Evolutionary conservation across 2,888 invertebrate genomes (phyloP).

Genomic region (Anticlea derivata): DNA sequence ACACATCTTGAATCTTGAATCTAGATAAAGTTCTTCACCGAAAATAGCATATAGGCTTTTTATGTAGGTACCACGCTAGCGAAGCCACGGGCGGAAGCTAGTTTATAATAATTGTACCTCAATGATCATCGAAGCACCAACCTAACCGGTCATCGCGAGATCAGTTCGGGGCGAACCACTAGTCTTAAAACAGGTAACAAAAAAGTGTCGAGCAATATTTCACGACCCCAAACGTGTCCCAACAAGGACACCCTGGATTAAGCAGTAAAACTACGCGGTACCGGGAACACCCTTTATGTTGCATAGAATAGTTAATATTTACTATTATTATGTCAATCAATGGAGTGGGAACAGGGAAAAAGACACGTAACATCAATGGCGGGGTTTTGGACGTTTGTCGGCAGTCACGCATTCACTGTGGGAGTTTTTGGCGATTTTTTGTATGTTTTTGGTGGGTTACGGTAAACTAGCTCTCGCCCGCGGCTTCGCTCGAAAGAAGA

Average conservation of each 20-base stretch:
- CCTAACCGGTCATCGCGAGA: no score
- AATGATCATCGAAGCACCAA: no score
- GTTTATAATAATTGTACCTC: no score
- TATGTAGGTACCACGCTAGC: no score
- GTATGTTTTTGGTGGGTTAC: background rate
- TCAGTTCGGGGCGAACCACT: no score
- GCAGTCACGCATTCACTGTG: conserved; percentile 34
- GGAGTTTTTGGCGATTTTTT: conserved; percentile 6
- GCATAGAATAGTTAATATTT: conserved; percentile 9
- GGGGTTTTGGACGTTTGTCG: conserved; percentile 46
- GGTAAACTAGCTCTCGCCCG: background rate
- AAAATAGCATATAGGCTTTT: no score
- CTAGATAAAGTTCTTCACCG: no score
- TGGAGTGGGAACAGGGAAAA: conserved; percentile 23
- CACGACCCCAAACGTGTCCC: conserved; percentile 32
- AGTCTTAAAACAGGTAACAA: no score
- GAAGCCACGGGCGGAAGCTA: no score
- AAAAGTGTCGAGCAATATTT: conserved; percentile 28
- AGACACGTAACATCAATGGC: conserved; percentile 42
- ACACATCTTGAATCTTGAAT: no score
- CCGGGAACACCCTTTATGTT: conserved; percentile 29
- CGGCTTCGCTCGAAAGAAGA: no score
- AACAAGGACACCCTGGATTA: conserved; percentile 29
- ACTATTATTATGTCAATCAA: conserved; percentile 18
- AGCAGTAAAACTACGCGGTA: conserved; percentile 29